These are phyloP conservation scores for Epizoanthus fatuus DNA, from an alignment of 92 coral and sea anemone species.

Conservation along the genomic window DNA sequence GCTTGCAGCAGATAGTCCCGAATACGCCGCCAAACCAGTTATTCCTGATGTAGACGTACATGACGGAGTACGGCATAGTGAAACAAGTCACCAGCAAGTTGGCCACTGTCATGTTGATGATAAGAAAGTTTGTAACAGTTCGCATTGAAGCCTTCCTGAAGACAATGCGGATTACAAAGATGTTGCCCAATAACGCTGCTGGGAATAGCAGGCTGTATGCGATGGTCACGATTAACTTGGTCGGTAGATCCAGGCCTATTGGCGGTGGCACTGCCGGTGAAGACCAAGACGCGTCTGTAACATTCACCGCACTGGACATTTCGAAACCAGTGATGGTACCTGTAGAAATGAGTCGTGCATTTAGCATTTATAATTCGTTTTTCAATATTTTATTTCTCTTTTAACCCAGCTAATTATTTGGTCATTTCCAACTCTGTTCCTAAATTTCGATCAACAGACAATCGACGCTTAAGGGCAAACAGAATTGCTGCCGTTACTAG, in stretches of 20 bases:
- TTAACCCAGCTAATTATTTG: too few species aligned
- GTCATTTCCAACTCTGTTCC: too few species aligned
- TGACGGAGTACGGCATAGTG: conserved; percentile 82
- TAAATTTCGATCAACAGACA: too few species aligned
- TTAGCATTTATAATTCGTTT: too few species aligned
- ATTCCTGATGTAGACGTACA: conserved; percentile 49
- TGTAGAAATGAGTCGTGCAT: background rate
- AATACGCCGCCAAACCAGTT: conserved; percentile 73
- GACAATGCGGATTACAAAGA: conserved; percentile 75
- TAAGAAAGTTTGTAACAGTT: conserved; percentile 78
- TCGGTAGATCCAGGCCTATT: conserved; percentile 29
- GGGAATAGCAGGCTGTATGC: conserved; percentile 81
- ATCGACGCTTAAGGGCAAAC: too few species aligned
- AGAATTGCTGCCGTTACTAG: too few species aligned
- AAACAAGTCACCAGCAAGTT: conserved; percentile 78
- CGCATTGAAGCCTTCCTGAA: conserved; percentile 74
- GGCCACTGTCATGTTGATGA: conserved; percentile 89
- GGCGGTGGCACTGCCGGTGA: background rate
- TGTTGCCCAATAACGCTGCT: conserved; percentile 79
- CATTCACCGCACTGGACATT: background rate
- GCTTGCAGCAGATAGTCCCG: conserved; percentile 78
- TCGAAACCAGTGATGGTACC: conserved; percentile 16
- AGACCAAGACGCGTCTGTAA: background rate
- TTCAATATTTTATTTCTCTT: too few species aligned
- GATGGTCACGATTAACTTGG: conserved; percentile 60